Evolutionary conservation across 2,797 vertebrate genomes (phyloP).

Genomic region (Lithobates sylvaticus): DNA sequence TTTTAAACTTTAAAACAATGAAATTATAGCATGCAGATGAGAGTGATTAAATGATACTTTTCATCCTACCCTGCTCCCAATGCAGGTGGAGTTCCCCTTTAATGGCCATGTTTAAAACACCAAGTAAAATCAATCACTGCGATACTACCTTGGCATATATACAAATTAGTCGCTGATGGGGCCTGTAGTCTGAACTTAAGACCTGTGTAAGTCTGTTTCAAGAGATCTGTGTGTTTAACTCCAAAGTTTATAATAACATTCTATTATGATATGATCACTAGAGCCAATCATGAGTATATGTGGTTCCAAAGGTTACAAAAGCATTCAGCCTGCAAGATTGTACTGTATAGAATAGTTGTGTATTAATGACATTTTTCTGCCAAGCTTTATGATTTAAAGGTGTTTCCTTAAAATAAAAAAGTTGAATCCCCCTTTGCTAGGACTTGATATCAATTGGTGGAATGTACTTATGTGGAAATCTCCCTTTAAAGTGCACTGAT

Average conservation of each 20-base stretch:
- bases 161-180: background rate
- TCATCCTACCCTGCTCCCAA: background rate
- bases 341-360: background rate
- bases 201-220: background rate
- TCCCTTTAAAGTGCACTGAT: background rate
- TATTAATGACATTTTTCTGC: background rate
- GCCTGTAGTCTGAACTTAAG: background rate
- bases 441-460: background rate
- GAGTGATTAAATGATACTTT: background rate
- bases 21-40: background rate
- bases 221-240: background rate
- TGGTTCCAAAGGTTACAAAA: background rate
- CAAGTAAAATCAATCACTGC: background rate
- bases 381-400: background rate
- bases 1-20: background rate
- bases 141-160: background rate
- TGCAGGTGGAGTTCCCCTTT: background rate
- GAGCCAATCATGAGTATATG: background rate
- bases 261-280: slow-evolving; percentile 6
- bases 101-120: background rate
- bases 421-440: background rate
- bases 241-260: slow-evolving; percentile 6
- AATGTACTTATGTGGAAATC: too few relatives aligned
- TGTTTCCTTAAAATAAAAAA: background rate
- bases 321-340: background rate